Percentiles rank a stretch among this genome's conserved stretches.
Evolutionary conservation across 2,113 vertebrate genomes (phyloP).

Genomic region (Menidia beryllina): DNA sequence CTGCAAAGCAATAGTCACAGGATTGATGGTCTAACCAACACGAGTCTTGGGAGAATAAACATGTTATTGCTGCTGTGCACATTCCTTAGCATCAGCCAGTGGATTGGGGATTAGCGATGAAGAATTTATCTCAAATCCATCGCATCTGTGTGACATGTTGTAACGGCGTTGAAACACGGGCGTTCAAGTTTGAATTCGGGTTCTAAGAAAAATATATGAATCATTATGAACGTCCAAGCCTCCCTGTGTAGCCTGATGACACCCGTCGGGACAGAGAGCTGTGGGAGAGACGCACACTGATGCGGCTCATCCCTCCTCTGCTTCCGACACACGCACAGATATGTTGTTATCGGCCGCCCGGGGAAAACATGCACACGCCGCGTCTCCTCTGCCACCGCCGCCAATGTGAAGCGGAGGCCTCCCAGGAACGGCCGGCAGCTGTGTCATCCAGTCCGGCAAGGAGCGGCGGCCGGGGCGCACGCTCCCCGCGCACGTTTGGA

Average conservation of each 20-base stretch:
- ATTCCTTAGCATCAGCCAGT: slow-evolving; percentile 72
- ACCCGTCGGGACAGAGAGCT: slow-evolving; percentile 40
- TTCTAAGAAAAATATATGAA: slow-evolving; percentile 12
- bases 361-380: slow-evolving; percentile 55
- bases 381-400: slow-evolving; percentile 43
- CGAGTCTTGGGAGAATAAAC: slow-evolving; percentile 48
- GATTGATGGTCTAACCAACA: slow-evolving; percentile 26
- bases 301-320: slow-evolving; percentile 34
- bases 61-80: slow-evolving; percentile 49
- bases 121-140: background rate
- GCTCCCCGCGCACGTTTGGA: slow-evolving; percentile 32
- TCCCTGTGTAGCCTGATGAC: slow-evolving; percentile 15
- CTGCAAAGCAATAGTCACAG: slow-evolving; percentile 19
- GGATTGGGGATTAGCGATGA: background rate
- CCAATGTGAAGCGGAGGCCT: slow-evolving; percentile 62
- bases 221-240: slow-evolving; percentile 16
- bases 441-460: slow-evolving; percentile 56
- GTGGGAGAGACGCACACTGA: slow-evolving; percentile 21
- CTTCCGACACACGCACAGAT: slow-evolving; percentile 14
- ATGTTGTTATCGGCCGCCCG: slow-evolving; percentile 48
- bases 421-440: slow-evolving; percentile 51
- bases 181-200: slow-evolving; percentile 39
- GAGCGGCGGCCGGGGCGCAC: slow-evolving; percentile 33
- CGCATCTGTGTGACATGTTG: background rate
- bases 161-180: background rate